phyloP scores from a whole-genome alignment of 2,888 invertebrate species.

The Eutolmus rufibarbis region DNA sequence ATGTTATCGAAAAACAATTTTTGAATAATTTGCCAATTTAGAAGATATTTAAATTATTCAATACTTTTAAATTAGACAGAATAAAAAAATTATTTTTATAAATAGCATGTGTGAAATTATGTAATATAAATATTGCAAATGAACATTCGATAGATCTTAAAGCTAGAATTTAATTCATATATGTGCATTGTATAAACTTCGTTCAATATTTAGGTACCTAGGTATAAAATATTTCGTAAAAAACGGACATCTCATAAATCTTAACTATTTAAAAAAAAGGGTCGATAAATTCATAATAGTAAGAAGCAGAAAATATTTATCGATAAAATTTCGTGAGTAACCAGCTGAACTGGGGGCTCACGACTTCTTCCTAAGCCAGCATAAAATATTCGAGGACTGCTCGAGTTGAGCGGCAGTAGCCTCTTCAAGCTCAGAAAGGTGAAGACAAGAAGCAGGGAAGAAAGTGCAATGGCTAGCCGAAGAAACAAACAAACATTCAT shows the following conservation, averaged over 20 bases:
- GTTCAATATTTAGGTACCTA: neutral
- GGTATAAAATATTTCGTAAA: neutral
- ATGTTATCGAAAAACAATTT: no score
- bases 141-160: neutral
- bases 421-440: neutral
- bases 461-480: neutral
- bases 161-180: neutral
- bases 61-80: no score
- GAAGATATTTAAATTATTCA: no score
- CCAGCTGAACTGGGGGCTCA: neutral
- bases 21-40: no score
- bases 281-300: neutral
- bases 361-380: conserved; percentile 14
- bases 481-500: neutral
- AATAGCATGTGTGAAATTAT: neutral
- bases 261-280: neutral
- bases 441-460: neutral
- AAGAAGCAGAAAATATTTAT: neutral
- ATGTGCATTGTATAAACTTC: no score
- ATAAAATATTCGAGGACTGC: neutral
- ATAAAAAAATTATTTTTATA: no score
- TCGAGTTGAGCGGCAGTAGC: neutral
- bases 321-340: conserved; percentile 10
- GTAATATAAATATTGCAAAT: neutral
- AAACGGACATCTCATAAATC: neutral